phyloP scores from a whole-genome alignment of 2,888 invertebrate genomes.

The Pyrgus malvae region DNA sequence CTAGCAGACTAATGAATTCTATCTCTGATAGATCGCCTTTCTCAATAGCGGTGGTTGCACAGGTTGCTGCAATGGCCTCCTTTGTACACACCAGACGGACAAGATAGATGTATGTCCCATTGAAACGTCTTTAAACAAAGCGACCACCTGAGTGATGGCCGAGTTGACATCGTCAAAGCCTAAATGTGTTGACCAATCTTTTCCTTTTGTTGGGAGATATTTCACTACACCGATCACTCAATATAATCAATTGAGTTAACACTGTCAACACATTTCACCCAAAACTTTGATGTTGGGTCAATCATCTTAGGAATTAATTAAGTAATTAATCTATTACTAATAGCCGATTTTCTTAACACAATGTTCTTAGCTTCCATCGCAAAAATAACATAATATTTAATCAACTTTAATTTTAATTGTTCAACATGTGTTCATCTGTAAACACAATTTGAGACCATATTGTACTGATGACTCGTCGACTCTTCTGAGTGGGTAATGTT shows the following conservation, averaged over 20 bases:
- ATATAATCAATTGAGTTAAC: neutral
- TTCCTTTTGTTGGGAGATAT: constrained; percentile 27
- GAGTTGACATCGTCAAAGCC: constrained; percentile 44
- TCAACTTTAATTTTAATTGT: constrained; percentile 1
- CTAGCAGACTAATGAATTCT: constrained; percentile 25
- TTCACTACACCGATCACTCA: constrained; percentile 31
- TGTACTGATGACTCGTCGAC: constrained; percentile 48
- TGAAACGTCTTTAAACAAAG: constrained; percentile 57
- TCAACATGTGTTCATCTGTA: constrained; percentile 8
- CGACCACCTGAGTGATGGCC: constrained; percentile 51
- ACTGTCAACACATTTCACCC: no score
- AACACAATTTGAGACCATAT: constrained; percentile 18
- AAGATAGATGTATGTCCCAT: constrained; percentile 57
- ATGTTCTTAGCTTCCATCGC: neutral
- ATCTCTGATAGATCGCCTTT: constrained; percentile 23
- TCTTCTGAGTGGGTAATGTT: constrained; percentile 31
- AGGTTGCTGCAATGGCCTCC: constrained; percentile 44
- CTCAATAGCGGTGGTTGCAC: constrained; percentile 26
- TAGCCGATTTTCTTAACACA: no score
- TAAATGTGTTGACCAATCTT: constrained; percentile 34
- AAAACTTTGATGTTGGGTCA: no score
- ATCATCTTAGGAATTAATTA: no score
- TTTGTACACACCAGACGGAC: constrained; percentile 43
- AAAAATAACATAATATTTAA: neutral
- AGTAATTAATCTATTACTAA: no score